Conservation (phyloP, 2,888 invertebrate species). For the Alcis repandata region DNA sequence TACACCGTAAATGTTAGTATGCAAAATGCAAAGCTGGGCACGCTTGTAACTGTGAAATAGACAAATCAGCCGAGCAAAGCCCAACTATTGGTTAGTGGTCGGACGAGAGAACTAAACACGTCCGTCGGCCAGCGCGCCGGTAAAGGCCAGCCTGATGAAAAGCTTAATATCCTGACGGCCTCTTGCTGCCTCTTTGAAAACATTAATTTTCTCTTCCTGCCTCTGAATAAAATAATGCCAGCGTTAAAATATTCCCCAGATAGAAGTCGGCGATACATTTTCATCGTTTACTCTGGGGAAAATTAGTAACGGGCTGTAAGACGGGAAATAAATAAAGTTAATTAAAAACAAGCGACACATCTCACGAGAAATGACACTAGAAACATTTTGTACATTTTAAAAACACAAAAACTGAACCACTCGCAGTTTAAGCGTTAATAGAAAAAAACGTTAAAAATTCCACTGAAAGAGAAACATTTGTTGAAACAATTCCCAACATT, state of each 20-base stretch:
- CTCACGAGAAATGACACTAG: no score
- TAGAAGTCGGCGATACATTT: constrained; percentile 41
- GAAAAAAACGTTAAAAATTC: not conserved
- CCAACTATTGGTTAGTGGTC: constrained; percentile 48
- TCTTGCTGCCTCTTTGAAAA: constrained; percentile 67
- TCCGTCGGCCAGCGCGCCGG: constrained; percentile 42
- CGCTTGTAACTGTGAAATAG: constrained; percentile 51
- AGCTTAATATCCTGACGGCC: constrained; percentile 72
- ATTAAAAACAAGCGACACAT: no score
- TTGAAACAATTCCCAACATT: not conserved
- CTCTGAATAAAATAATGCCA: constrained; percentile 66
- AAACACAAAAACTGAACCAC: no score
- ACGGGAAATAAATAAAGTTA: constrained; percentile 1
- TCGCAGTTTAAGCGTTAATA: no score
- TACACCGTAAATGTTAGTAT: constrained; percentile 27
- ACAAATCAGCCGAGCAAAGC: constrained; percentile 54
- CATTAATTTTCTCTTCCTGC: constrained; percentile 73
- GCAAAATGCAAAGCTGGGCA: constrained; percentile 35
- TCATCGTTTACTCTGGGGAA: constrained; percentile 42
- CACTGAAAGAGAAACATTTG: not conserved
- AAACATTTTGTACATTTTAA: no score
- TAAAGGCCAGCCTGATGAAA: constrained; percentile 70
- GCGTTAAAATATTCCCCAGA: constrained; percentile 45
- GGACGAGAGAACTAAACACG: constrained; percentile 48
- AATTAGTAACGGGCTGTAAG: constrained; percentile 12